Base-by-base conservation (phyloP, 2,888 invertebrate species). In the Cantharis rustica region DNA sequence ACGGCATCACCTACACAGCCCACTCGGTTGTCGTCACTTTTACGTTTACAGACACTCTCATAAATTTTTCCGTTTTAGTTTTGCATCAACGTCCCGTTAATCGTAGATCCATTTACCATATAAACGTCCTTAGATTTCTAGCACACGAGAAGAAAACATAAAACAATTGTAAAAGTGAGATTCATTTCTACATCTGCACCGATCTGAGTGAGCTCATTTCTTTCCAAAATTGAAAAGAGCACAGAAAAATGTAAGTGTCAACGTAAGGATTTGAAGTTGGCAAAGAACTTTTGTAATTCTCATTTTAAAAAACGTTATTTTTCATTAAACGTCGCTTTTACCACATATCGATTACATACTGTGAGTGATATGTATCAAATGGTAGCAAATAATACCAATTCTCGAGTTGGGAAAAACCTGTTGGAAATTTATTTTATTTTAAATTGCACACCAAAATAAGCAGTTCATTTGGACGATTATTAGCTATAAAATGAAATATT, bases 281-380 rank as follows among this genome's bases (percentile, higher is more conserved):
- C 15, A 31, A 27, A 27, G 10, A 16, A 69, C 15, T 69, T 69
- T 69, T 69, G 26, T 13, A 68, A 31, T 20, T 26, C 10, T 9
- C 64, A 13, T n/a, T 27, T 26, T 31, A 27, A 69, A 69, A 69
- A 31, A 69, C 16, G 27, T 69, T 16, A 69, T 69, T 69, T 69
- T 69, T 69, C 69, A 69, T 69, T 27, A 69, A 16, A 27, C 31
- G 20, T 26, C 15, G 69, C 64, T 66, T 66, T 23, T 66, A 66
- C 64, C 15, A 20, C 64, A 66, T 66, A 66, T 66, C 64, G 64
- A 66, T 66, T 66, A 16, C 64, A 66, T 1, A 66, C 23, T n/a
- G 13, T n/a, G 13, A 20, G 20, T 66, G 16, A 64, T 64, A 64
- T 13, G 47, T 47, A 47, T 47, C 47, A 47, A 31, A 47, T 47